These are phyloP conservation scores for Callyntrura guangdongensis DNA, from an alignment of 2,888 invertebrate species.

Conservation along the genomic window DNA sequence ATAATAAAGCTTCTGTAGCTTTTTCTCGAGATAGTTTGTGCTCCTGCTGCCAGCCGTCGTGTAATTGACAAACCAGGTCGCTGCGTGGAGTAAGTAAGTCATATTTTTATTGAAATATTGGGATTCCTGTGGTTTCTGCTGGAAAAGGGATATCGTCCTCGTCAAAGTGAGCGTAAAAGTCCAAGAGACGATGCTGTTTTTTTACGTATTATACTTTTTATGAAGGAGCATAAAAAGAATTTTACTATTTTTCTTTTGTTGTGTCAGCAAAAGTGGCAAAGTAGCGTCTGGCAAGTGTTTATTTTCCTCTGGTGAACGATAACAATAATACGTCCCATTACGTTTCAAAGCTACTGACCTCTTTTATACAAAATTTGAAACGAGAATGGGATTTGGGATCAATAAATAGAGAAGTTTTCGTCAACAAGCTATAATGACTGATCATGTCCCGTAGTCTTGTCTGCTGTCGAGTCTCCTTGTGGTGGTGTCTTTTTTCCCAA, in stretches of 20 bases:
- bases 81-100: slow-evolving; percentile 65
- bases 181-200: neutral
- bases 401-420: too few relatives aligned
- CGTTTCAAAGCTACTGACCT: too few relatives aligned
- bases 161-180: neutral
- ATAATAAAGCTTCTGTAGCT: slow-evolving; percentile 58
- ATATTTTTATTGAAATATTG: slow-evolving; percentile 65
- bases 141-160: slow-evolving; percentile 31
- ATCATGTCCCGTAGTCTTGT: too few relatives aligned
- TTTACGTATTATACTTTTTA: slow-evolving; percentile 49
- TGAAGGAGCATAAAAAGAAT: slow-evolving; percentile 33
- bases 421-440: too few relatives aligned
- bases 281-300: neutral
- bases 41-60: slow-evolving; percentile 50
- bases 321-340: too few relatives aligned
- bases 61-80: slow-evolving; percentile 69
- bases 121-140: slow-evolving; percentile 58
- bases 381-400: too few relatives aligned
- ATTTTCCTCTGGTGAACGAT: neutral
- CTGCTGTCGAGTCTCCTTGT: too few relatives aligned
- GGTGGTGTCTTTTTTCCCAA: too few relatives aligned
- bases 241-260: neutral
- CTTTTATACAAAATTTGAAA: too few relatives aligned
- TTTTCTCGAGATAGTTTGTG: slow-evolving; percentile 45
- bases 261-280: slow-evolving; percentile 30